Conservation (phyloP, 1,140 invertebrate genomes). For the Drosophila sproati region DNA sequence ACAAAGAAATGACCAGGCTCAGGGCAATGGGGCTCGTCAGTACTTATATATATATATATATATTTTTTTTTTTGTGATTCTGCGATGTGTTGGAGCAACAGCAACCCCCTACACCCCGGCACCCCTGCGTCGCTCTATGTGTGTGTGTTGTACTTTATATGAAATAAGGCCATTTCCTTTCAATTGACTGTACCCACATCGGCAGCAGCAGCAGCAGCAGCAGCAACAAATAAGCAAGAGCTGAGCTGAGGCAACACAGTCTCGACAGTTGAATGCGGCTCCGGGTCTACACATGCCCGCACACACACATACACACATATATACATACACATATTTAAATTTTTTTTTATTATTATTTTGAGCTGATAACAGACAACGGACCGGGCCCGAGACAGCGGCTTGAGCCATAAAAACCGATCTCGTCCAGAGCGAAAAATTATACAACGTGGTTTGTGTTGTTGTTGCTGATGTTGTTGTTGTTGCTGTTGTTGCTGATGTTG, state of each 20-base stretch:
- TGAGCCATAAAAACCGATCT: conserved; percentile 76
- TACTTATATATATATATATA: neutral
- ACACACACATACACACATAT: conserved; percentile 40
- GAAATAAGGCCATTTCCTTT: conserved; percentile 83
- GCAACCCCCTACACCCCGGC: neutral
- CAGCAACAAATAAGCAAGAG: conserved; percentile 10
- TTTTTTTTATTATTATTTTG: conserved; percentile 72
- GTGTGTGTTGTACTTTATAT: conserved; percentile 75
- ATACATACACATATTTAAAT: conserved; percentile 65
- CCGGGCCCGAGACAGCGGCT: conserved; percentile 53
- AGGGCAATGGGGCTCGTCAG: conserved; percentile 24
- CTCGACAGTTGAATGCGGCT: conserved; percentile 24
- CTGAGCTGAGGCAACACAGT: conserved; percentile 38
- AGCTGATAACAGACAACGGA: conserved; percentile 77
- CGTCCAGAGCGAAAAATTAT: conserved; percentile 69
- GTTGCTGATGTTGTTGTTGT: neutral
- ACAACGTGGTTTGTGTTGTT: conserved; percentile 39
- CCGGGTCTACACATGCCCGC: conserved; percentile 63
- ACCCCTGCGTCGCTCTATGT: conserved; percentile 4
- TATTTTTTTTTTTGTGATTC: conserved; percentile 7
- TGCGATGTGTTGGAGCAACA: conserved; percentile 29
- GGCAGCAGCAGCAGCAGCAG: conserved; percentile 60
- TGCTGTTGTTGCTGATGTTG: conserved; percentile 7
- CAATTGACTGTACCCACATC: conserved; percentile 83
- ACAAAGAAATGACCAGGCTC: conserved; percentile 78